phyloP scores from a whole-genome alignment of 1,140 invertebrate genomes.

The Drosophila punjabiensis region DNA sequence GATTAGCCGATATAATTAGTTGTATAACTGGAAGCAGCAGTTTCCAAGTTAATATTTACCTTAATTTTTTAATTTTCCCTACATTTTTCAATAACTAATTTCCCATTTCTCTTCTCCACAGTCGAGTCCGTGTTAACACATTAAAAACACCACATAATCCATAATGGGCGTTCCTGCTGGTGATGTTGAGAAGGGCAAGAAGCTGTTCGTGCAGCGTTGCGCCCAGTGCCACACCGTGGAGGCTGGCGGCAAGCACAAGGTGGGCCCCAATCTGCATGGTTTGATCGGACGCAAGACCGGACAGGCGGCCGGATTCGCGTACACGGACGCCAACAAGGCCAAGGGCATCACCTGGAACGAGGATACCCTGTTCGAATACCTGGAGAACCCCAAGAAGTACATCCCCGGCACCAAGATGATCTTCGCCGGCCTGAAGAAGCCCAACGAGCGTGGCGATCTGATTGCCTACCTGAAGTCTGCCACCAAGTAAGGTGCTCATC shows the following conservation, averaged over 20 bases:
- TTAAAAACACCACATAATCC: slow-evolving; percentile 54
- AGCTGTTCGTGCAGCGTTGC: slow-evolving; percentile 98
- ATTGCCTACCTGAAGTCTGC: slow-evolving; percentile 97
- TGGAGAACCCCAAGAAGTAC: slow-evolving; percentile 99
- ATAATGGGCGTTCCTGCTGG: slow-evolving; percentile 93
- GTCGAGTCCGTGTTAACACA: slow-evolving; percentile 82
- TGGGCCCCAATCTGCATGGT: slow-evolving; percentile 98
- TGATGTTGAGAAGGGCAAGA: slow-evolving; percentile 98
- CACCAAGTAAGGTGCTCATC: slow-evolving; percentile 88
- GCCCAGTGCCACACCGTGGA: slow-evolving; percentile 99
- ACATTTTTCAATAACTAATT: slow-evolving; percentile 21
- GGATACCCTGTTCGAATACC: slow-evolving; percentile 97
- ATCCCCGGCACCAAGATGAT: slow-evolving; percentile 99
- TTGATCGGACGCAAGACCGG: slow-evolving; percentile 98
- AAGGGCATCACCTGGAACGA: slow-evolving; percentile 99
- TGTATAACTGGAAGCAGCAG: neutral
- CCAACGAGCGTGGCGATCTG: slow-evolving; percentile 96
- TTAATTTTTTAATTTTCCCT: neutral
- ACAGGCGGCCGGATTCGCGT: slow-evolving; percentile 95
- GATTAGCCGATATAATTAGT: neutral
- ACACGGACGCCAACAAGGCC: slow-evolving; percentile 98
- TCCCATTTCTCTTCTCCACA: slow-evolving; percentile 13
- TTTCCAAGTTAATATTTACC: neutral
- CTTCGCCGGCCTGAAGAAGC: slow-evolving; percentile 99
- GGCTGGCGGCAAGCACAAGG: slow-evolving; percentile 98